Base-by-base conservation (phyloP, 2,113 vertebrate species). In the Otocyon megalotis region DNA sequence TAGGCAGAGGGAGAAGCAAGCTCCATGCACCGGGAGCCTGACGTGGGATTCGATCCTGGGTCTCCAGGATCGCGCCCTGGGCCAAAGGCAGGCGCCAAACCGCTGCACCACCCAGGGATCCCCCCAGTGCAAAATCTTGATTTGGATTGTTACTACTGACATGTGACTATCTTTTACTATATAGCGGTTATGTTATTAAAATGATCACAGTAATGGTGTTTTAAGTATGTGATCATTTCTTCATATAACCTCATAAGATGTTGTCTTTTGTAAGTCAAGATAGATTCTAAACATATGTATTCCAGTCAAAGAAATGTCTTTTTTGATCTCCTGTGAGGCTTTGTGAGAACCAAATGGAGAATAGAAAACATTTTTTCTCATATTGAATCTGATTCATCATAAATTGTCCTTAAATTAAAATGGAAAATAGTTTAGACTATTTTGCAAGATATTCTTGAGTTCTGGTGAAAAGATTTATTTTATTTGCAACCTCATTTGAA, bases 261-360 rank as follows among this genome's bases (percentile, higher is more conserved):
- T 72, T 92, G 77, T 77, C 32, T 96, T 62, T 28, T 95, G 0
- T 71, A 93, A 87, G 14, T 90, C 83, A 89, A n/a, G 12, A 83
- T 90, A 94, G 43, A 95, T 80, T 92, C 28, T 81, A 92, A 88
- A 95, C 83, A 28, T 63, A 37, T 0, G 0, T 84, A 76, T 63
- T 94, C 94, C 43, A 63, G 71, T 97, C 90, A 28, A 93, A 89
- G 74, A 26, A 86, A 19, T 80, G 14, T 65, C 24, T 95, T 30
- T 48, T 93, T 94, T 93, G 72, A 56, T 48, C 30, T 95, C 77
- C 24, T 90, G 0, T 95, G 82, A 79, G 43, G 9, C 22, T 72
- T 26, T 86, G 6, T 67, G 88, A 88, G 62, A 96, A 95, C 84
- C 90, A 26, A 24, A 77, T 67, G 94, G 60, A 92, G n/a, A 97